A percentile compares a stretch with the other conserved stretches of the same genome.
Conservation (phyloP, 2,113 vertebrate genomes). For the Pseudorasbora parva region DNA sequence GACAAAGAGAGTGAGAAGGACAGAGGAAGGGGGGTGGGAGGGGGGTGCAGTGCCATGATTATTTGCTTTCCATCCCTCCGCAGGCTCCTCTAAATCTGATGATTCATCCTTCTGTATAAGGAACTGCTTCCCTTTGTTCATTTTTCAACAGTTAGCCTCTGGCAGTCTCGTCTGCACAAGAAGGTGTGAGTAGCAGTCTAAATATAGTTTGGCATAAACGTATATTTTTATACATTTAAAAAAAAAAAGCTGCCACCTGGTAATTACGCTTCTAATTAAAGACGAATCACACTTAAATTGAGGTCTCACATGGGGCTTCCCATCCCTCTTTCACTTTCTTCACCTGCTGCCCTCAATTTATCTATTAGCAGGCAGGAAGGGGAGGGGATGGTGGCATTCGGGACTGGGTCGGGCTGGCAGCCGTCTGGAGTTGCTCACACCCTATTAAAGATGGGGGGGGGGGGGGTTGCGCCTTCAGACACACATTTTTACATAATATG, state of each 20-base stretch:
- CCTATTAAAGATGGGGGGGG: not conserved
- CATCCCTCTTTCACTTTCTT: slow-evolving; percentile 47
- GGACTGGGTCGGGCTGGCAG: not conserved
- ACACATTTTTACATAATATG: slow-evolving; percentile 33
- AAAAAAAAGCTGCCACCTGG: slow-evolving; percentile 65
- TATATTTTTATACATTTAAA: not conserved
- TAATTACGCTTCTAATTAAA: slow-evolving; percentile 79
- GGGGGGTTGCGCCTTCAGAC: slow-evolving; percentile 59
- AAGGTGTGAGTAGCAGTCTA: slow-evolving; percentile 55
- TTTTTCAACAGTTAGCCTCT: slow-evolving; percentile 47
- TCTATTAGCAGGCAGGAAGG: slow-evolving; percentile 12
- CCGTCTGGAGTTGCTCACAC: not conserved
- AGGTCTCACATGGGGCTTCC: slow-evolving; percentile 66
- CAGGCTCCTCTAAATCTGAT: slow-evolving; percentile 24
- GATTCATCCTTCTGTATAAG: slow-evolving; percentile 5
- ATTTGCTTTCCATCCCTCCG: slow-evolving; percentile 36
- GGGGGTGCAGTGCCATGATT: not conserved
- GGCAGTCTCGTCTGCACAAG: slow-evolving; percentile 56
- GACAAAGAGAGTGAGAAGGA: slow-evolving; percentile 16
- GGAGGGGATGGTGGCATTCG: slow-evolving; percentile 28
- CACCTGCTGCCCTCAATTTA: slow-evolving; percentile 44
- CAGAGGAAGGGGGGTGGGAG: not conserved
- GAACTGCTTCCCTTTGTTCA: slow-evolving; percentile 9
- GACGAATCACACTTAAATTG: slow-evolving; percentile 70
- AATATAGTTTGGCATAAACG: slow-evolving; percentile 68